Base-by-base conservation (phyloP, 2,113 vertebrate species). In the Apodemus sylvaticus region DNA sequence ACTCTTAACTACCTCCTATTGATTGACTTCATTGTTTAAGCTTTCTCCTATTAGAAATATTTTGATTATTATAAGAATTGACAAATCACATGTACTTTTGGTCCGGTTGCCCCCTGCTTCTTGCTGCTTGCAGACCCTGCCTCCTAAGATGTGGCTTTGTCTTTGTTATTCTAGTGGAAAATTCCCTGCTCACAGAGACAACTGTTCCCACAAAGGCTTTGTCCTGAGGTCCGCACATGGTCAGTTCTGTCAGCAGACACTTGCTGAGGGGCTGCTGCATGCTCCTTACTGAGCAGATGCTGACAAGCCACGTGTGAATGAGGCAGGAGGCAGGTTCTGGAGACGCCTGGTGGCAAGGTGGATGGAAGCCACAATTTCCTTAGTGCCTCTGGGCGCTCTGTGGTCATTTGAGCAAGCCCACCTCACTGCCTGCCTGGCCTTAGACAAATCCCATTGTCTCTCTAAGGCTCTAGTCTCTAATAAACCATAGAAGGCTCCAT, bases 1-100 rank as follows among this genome's bases (percentile, higher is more conserved):
- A 17, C 19, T 39, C 66, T 55, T 53, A 86, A n/a, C 53, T 42
- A 22, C 5, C 29, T 53, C 58, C 51, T 55, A 9, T 20, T 66
- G 58, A 3, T 20, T 77, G 24, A 9, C 73, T 34, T 36, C 64
- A 85, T 29, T 10, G 31, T 55, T 71, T 86, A 68, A 70, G 22
- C 3, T n/a, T 20, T 17, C 42, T n/a, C 36, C 24, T 82, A 81
- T 51, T n/a, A 39, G 55, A 86, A 83, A 85, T 42, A 81, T 42
- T 58, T 58, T 58, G 5, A 5, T 94, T 76, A 81, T 66, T 74
- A 45, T 22, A 58, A 70, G 73, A 76, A 36, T 3, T 76, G 42
- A 26, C 85, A 87, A 85, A 79, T 48, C 20, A 11, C 36, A 17
- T 24, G 39, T 10, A 36, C 85, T 95, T 96, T 92, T 70, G 51